Conservation (phyloP, 2,888 invertebrate species). For the Dendrolimus pini region DNA sequence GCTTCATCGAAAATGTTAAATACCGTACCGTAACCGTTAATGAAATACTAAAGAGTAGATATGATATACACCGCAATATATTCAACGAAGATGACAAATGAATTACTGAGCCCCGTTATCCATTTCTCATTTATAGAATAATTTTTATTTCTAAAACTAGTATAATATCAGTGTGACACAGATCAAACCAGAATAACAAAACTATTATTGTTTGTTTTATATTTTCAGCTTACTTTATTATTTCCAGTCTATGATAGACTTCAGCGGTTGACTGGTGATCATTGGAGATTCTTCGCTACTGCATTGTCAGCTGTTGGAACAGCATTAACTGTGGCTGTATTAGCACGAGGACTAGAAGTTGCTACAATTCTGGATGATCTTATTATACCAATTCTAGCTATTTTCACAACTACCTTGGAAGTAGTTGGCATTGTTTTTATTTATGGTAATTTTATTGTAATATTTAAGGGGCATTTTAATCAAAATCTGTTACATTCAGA, state of each 20-base stretch:
- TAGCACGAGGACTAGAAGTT: slow-evolving; percentile 49
- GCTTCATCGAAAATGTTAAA: too few species aligned
- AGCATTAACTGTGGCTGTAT: slow-evolving; percentile 49
- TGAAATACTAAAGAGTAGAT: too few species aligned
- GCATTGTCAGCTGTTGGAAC: slow-evolving; percentile 59
- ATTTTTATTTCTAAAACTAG: too few species aligned
- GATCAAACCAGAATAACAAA: too few species aligned
- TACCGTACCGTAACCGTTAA: too few species aligned
- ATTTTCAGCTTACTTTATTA: slow-evolving; percentile 55
- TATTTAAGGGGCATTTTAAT: too few species aligned
- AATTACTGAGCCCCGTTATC: too few species aligned
- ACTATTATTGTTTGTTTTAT: background rate
- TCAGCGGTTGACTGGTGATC: slow-evolving; percentile 50
- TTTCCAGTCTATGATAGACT: slow-evolving; percentile 64
- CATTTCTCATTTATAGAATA: too few species aligned
- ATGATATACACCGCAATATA: too few species aligned
- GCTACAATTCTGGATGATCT: slow-evolving; percentile 53
- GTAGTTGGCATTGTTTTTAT: slow-evolving; percentile 64
- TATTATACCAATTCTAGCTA: slow-evolving; percentile 49
- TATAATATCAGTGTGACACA: too few species aligned
- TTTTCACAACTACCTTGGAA: slow-evolving; percentile 52
- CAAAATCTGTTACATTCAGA: too few species aligned
- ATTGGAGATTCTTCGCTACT: slow-evolving; percentile 62
- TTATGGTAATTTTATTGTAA: slow-evolving; percentile 42
- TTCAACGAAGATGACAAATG: too few species aligned